phyloP scores from a whole-genome alignment of 2,888 invertebrate species.

The Leptopilina drosophilae region DNA sequence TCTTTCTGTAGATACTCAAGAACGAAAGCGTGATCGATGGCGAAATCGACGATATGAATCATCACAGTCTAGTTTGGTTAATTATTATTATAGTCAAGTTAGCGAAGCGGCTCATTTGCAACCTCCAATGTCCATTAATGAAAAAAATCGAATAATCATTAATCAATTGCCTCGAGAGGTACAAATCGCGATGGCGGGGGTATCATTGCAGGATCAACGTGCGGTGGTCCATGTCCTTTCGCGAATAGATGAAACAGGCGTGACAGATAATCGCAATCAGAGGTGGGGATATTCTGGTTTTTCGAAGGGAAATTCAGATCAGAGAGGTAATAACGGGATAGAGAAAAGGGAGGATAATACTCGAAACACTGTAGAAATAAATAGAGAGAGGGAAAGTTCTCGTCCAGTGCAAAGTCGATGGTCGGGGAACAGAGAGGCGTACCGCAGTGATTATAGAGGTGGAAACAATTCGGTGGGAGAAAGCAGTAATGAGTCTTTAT shows the following conservation, averaged over 20 bases:
- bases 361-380: neutral
- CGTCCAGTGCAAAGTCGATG: neutral
- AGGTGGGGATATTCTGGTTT: neutral
- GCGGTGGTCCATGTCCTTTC: neutral
- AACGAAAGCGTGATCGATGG: neutral
- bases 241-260: neutral
- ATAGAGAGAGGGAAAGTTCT: neutral
- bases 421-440: neutral
- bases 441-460: neutral
- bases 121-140: neutral
- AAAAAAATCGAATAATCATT: neutral
- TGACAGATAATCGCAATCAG: neutral
- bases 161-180: neutral
- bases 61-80: neutral
- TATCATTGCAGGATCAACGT: neutral
- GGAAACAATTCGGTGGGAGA: neutral
- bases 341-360: neutral
- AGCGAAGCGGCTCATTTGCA: neutral
- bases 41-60: neutral
- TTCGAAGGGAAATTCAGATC: neutral
- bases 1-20: neutral
- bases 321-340: neutral
- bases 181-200: neutral
- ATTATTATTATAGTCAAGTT: neutral
- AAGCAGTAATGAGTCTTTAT: neutral